Conservation (phyloP, 2,113 vertebrate species). For the Psilopsiagon aurifrons region DNA sequence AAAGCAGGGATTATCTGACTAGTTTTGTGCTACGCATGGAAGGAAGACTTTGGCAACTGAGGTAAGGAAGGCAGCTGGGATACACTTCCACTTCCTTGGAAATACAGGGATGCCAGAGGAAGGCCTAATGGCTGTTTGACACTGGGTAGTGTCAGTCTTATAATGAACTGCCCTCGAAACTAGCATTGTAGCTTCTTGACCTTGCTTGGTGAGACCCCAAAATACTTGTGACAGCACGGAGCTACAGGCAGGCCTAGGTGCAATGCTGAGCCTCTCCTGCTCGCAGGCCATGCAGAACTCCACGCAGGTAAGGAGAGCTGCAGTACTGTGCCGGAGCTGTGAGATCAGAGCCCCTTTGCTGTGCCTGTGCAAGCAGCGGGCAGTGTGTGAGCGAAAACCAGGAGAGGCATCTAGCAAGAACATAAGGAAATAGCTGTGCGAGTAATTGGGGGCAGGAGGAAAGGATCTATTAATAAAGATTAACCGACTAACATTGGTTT, state of each 20-base stretch:
- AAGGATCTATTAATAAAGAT: neutral
- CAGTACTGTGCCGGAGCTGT: neutral
- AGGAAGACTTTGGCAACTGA: neutral
- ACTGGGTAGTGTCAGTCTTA: neutral
- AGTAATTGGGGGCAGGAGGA: neutral
- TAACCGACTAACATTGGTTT: neutral
- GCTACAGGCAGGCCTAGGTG: neutral
- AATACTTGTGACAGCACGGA: neutral
- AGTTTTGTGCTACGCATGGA: neutral
- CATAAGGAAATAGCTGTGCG: neutral
- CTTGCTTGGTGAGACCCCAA: neutral
- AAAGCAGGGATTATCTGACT: neutral
- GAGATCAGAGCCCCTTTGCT: neutral
- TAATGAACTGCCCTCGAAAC: neutral
- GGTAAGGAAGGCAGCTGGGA: neutral
- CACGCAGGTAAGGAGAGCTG: neutral
- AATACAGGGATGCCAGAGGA: neutral
- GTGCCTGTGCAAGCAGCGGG: neutral
- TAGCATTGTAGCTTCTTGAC: neutral
- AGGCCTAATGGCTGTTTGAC: neutral
- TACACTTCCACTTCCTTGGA: neutral
- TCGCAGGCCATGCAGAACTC: neutral
- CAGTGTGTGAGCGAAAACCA: neutral
- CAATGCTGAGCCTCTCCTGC: fast-evolving
- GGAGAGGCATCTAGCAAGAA: neutral